Base-by-base conservation (phyloP, 2,888 invertebrate species). In the Neelides folsomi region DNA sequence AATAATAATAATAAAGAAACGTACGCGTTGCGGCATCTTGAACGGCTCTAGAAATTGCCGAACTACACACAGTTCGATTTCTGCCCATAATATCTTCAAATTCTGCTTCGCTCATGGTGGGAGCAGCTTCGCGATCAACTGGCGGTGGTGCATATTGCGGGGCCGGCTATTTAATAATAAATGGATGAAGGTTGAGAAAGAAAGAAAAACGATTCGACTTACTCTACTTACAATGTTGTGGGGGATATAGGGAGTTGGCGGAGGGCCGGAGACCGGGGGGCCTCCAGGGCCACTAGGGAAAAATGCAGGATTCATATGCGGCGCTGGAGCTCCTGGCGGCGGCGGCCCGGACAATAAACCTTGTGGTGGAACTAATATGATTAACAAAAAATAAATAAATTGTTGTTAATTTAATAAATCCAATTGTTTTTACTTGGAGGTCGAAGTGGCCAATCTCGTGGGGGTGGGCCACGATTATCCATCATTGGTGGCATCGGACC, bases 241-340 rank as follows among this genome's bases (percentile, higher is more conserved):
- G 4, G 27, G 27, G 27, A 27, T 27, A 7, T 27, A 27, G 27
- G 27, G 82, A 8, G 73, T 58, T 68, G 72, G 47, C 67, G 72
- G 74, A 68, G 76, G 60, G 62, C 78, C 56, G 67, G 72, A 65
- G 70, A 76, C 77, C 34, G 74, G 75, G 9, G 75, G 76, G 35
- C 77, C 79, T 40, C 76, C 76, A 16, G 59, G 56, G 16, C 71
- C 73, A 72, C 86, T 87, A 67, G 85, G 86, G 73, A 93, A 93
- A 80, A 94, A 94, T 55, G 93, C 93, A 39, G 94, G 93, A 76
- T 94, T 94, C 62, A 94, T 90, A 72, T 94, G 93, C 45, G 93
- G 92, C 20, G 92, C 90, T 6, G 87, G 87, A 40, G 79, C 79
- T 2, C 64, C 63, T 38, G 61, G 64, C 58, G 73, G 73, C n/a